Percentiles rank a stretch among this genome's conserved stretches.
phyloP scores from a whole-genome alignment of 2,113 vertebrate species.

The Crotalus viridis region DNA sequence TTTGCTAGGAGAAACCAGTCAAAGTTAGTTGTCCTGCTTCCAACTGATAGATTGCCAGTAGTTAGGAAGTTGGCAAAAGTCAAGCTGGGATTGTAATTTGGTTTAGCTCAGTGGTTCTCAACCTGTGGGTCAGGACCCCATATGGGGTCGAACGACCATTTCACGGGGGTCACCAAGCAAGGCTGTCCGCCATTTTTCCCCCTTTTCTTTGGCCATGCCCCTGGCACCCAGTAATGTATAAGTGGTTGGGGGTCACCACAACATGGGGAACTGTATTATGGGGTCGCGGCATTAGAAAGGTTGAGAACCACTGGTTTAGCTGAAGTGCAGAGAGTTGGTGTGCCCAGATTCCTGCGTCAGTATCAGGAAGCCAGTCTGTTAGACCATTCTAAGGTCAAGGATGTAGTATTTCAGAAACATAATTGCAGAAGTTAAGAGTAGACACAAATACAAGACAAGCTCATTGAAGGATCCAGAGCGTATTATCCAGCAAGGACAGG shows the following conservation, averaged over 20 bases:
- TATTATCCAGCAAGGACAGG: background rate
- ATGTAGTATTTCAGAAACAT: background rate
- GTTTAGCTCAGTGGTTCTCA: background rate
- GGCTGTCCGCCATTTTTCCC: no score
- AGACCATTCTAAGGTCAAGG: background rate
- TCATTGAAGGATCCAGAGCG: background rate
- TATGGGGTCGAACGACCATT: no score
- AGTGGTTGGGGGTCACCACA: no score
- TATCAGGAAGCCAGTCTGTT: background rate
- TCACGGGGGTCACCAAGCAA: no score
- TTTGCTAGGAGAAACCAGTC: background rate
- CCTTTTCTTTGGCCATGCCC: no score
- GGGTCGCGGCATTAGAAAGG: no score
- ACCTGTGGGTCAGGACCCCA: no score
- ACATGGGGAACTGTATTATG: no score
- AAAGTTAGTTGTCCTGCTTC: background rate
- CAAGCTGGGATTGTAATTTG: background rate
- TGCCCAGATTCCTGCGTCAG: background rate
- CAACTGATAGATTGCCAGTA: background rate
- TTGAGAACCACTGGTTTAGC: background rate
- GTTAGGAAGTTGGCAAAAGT: background rate
- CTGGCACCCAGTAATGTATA: no score
- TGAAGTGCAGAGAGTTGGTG: background rate
- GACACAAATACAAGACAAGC: background rate
- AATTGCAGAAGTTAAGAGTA: background rate